Evolutionary conservation across 2,888 invertebrate species (phyloP).

Genomic region (Fragum fragum): DNA sequence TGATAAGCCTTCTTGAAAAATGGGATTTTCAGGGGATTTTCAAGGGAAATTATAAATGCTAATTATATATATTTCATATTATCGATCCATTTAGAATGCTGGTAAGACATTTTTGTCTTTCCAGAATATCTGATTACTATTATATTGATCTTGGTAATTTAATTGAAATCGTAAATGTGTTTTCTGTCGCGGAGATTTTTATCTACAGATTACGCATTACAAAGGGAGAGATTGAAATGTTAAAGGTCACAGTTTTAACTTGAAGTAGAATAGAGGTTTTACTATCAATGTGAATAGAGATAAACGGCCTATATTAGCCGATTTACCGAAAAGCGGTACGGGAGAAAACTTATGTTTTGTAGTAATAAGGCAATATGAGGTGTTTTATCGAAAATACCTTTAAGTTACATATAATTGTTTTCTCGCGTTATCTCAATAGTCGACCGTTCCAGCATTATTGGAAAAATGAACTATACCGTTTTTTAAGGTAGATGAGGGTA

Average conservation of each 20-base stretch:
- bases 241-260: neutral
- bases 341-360: too few relatives aligned
- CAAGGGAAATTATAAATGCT: slow-evolving; percentile 4
- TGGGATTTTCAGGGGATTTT: neutral
- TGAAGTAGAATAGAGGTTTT: slow-evolving; percentile 1
- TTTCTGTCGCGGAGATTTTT: too few relatives aligned
- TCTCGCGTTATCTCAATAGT: neutral
- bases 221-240: neutral
- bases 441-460: neutral
- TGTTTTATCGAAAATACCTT: too few relatives aligned
- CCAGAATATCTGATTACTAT: neutral
- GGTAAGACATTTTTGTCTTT: neutral
- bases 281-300: slow-evolving; percentile 11
- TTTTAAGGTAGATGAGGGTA: neutral
- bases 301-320: slow-evolving; percentile 9
- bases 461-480: neutral
- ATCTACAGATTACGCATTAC: neutral
- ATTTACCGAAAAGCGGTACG: slow-evolving; percentile 1
- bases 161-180: too few relatives aligned
- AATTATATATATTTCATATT: slow-evolving; percentile 26
- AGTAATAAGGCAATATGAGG: too few relatives aligned
- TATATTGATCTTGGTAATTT: neutral
- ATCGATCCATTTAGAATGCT: slow-evolving; percentile 15
- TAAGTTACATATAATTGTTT: too few relatives aligned
- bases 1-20: too few relatives aligned